phyloP scores from a whole-genome alignment of 2,888 invertebrate genomes.

The Bombylius discolor region DNA sequence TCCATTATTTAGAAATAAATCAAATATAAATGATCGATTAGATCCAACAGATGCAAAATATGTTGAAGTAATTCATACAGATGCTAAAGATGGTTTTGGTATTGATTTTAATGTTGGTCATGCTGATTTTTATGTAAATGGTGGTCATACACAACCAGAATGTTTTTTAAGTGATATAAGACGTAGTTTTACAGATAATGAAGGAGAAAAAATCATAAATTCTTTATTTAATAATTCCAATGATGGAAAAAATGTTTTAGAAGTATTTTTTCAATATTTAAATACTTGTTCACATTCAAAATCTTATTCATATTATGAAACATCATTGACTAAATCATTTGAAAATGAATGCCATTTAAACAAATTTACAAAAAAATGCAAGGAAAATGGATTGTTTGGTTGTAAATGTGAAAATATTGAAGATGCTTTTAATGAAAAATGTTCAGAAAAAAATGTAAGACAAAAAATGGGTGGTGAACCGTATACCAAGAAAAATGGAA shows the following conservation, averaged over 20 bases:
- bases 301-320: too few species aligned
- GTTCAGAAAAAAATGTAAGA: background rate
- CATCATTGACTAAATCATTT: too few species aligned
- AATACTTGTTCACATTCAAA: too few species aligned
- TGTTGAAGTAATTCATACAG: conserved; percentile 31
- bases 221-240: too few species aligned
- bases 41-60: conserved; percentile 25
- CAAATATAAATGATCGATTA: conserved; percentile 20
- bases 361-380: too few species aligned
- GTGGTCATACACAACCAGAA: conserved; percentile 41
- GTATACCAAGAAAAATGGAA: background rate
- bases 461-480: background rate
- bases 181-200: background rate
- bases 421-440: background rate
- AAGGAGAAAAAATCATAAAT: too few species aligned
- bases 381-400: background rate
- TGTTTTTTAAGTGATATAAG: conserved; percentile 22
- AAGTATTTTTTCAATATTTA: too few species aligned
- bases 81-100: conserved; percentile 24
- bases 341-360: too few species aligned
- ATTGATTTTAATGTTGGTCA: conserved; percentile 29
- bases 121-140: conserved; percentile 42
- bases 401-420: background rate
- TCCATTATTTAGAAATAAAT: conserved; percentile 15
- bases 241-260: too few species aligned